A percentile compares a stretch with the other conserved stretches of the same genome.
phyloP scores from a whole-genome alignment of 2,113 vertebrate species.

The Eidolon helvum region DNA sequence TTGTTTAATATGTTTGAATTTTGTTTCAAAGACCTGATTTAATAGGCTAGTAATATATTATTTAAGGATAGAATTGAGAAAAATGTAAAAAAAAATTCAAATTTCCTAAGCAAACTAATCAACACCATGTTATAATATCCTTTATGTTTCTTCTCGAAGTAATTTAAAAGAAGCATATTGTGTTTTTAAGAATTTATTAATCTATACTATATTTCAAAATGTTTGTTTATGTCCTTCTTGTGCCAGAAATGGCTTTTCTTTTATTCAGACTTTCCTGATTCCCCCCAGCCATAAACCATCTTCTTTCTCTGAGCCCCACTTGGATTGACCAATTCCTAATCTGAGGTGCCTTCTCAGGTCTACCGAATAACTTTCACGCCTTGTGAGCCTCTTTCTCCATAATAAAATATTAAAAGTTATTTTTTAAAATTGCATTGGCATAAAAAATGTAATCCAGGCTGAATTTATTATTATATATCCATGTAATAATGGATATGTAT shows the following conservation, averaged over 20 bases:
- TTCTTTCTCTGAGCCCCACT: neutral
- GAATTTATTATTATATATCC: neutral
- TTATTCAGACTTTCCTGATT: neutral
- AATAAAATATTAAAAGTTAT: neutral
- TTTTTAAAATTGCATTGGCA: neutral
- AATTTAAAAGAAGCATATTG: neutral
- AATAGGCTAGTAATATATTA: neutral
- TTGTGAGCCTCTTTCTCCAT: neutral
- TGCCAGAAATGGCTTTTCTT: neutral
- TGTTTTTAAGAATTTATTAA: neutral
- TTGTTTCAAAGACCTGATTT: neutral
- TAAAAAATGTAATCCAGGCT: neutral
- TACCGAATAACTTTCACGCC: neutral
- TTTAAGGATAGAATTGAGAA: neutral
- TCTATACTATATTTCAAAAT: neutral
- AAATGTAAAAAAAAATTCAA: neutral
- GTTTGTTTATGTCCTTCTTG: neutral
- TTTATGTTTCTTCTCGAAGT: neutral
- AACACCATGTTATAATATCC: neutral
- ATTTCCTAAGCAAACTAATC: neutral
- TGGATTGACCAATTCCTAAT: neutral
- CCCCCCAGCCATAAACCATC: neutral
- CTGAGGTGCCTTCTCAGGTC: rapidly evolving
- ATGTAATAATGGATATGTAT: neutral
- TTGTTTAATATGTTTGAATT: neutral